Evolutionary conservation across 2,797 vertebrate species (phyloP).

Genomic region (Acestrorhynchus altus): DNA sequence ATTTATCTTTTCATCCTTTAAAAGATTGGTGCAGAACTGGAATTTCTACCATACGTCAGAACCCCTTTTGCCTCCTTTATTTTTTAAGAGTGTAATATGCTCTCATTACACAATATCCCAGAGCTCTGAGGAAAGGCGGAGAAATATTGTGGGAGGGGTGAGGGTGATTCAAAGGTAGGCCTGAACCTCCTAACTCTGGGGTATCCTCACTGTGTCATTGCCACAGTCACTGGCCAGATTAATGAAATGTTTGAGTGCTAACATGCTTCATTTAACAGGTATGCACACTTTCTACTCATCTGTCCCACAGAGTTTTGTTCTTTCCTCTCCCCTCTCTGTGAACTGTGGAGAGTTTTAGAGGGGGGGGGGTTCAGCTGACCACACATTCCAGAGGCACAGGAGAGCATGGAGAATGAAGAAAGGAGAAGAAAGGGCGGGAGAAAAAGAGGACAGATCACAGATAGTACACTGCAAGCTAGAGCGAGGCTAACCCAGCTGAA

Average conservation of each 20-base stretch:
- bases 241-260: slow-evolving; percentile 61
- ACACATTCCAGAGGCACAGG: slow-evolving; percentile 52
- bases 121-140: background rate
- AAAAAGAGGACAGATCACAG: slow-evolving; percentile 24
- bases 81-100: too few species aligned
- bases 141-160: slow-evolving; percentile 33
- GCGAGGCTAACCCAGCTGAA: slow-evolving; percentile 36
- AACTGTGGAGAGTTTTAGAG: background rate
- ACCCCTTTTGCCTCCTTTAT: too few species aligned
- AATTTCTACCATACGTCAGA: too few species aligned
- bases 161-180: slow-evolving; percentile 40
- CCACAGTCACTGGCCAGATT: slow-evolving; percentile 56
- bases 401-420: slow-evolving; percentile 26
- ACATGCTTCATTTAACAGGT: slow-evolving; percentile 62
- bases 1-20: too few species aligned
- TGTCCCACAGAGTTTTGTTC: slow-evolving; percentile 45
- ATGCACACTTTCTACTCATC: slow-evolving; percentile 54
- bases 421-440: background rate
- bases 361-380: slow-evolving; percentile 19
- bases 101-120: too few species aligned
- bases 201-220: slow-evolving; percentile 55
- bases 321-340: slow-evolving; percentile 28
- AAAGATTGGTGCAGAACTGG: too few species aligned
- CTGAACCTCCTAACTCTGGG: slow-evolving; percentile 41
- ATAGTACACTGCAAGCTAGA: background rate